Percentiles rank a stretch among this genome's conserved stretches.
These are phyloP conservation scores for Ochropacha duplaris DNA, from an alignment of 2,888 invertebrate genomes.

Conservation along the genomic window DNA sequence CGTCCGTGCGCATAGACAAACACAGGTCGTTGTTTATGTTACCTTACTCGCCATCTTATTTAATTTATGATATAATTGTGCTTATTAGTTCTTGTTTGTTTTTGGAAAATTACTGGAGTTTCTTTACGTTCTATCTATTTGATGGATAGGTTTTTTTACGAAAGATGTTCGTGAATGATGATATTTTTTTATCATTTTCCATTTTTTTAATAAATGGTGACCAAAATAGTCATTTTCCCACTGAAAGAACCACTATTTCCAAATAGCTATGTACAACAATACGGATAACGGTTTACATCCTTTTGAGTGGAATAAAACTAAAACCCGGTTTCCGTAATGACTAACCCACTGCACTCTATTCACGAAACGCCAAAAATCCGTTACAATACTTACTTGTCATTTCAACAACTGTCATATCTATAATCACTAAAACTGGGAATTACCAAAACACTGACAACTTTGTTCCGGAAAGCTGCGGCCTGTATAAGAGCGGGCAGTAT, in stretches of 20 bases:
- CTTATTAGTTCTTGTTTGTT: slow-evolving; percentile 1
- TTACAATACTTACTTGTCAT: slow-evolving; percentile 11
- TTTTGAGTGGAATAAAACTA: slow-evolving; percentile 5
- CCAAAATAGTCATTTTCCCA: slow-evolving; percentile 2
- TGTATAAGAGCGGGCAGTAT: neutral
- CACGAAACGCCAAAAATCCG: slow-evolving; percentile 13
- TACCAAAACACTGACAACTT: neutral
- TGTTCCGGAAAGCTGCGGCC: neutral
- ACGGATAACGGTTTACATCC: slow-evolving; percentile 6
- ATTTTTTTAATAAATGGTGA: neutral
- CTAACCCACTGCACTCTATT: slow-evolving; percentile 13
- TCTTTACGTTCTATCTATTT: too few relatives aligned
- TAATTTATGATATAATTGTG: neutral
- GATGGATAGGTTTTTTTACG: neutral
- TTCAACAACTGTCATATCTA: slow-evolving; percentile 1
- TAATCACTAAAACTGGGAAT: neutral
- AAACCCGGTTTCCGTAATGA: slow-evolving; percentile 13
- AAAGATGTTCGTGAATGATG: neutral
- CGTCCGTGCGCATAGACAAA: slow-evolving; percentile 4
- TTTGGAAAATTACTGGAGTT: neutral
- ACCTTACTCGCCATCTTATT: neutral
- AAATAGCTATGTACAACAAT: slow-evolving; percentile 3
- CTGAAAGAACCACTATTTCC: slow-evolving; percentile 5
- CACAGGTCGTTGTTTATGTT: neutral
- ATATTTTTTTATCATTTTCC: too few relatives aligned